Evolutionary conservation across 2,797 vertebrate genomes (phyloP).

Genomic region (Alfaro cultratus): DNA sequence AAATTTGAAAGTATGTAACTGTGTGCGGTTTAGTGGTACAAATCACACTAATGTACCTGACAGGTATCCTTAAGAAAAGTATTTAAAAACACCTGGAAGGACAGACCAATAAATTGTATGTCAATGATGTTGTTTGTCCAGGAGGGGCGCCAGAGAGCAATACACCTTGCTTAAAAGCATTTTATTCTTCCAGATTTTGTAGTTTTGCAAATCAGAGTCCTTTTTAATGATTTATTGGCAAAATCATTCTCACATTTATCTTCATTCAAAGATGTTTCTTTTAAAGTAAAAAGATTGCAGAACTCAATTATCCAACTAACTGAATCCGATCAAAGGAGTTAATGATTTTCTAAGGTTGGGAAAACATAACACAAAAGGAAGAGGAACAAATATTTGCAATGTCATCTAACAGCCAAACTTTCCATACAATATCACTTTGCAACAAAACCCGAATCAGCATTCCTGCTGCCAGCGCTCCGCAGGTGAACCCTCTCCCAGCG

Average conservation of each 20-base stretch:
- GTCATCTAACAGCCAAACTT: slow-evolving; percentile 32
- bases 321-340: slow-evolving; percentile 31
- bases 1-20: too few relatives aligned
- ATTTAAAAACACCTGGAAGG: too few relatives aligned
- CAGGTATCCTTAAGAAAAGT: too few relatives aligned
- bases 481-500: slow-evolving; percentile 27
- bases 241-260: neutral
- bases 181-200: neutral
- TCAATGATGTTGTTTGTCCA: neutral
- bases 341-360: slow-evolving; percentile 10
- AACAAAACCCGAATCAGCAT: slow-evolving; percentile 43
- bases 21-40: too few relatives aligned
- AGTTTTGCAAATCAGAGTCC: neutral
- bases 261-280: slow-evolving; percentile 2
- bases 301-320: slow-evolving; percentile 9
- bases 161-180: neutral
- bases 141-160: neutral
- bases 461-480: slow-evolving; percentile 35
- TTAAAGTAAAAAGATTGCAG: neutral
- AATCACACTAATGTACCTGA: too few relatives aligned
- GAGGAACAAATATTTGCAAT: slow-evolving; percentile 10
- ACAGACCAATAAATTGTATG: too few relatives aligned
- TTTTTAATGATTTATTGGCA: neutral
- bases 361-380: slow-evolving; percentile 20
- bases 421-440: slow-evolving; percentile 29